Evolutionary conservation across 2,888 invertebrate species (phyloP).

Genomic region (Eupithecia centaureata): DNA sequence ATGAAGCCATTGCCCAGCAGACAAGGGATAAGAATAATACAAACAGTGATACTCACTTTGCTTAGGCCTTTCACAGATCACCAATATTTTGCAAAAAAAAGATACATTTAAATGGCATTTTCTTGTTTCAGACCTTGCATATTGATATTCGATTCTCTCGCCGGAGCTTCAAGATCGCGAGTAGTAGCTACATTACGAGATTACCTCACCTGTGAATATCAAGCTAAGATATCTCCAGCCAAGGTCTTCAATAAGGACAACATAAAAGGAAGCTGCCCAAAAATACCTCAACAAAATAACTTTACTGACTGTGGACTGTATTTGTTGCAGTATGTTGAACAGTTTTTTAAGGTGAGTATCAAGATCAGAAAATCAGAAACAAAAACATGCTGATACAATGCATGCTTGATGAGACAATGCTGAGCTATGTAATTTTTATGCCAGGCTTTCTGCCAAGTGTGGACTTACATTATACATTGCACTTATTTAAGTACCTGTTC

Average conservation of each 20-base stretch:
- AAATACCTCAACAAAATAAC: conserved; percentile 99
- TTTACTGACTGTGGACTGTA: conserved; percentile 98
- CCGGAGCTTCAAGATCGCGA: conserved; percentile 90
- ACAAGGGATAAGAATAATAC: not conserved
- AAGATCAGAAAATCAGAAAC: not conserved
- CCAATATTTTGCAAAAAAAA: not conserved
- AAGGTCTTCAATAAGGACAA: conserved; percentile 91
- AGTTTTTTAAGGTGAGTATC: conserved; percentile 91
- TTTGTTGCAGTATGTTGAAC: conserved; percentile 97
- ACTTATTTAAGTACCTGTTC: not conserved
- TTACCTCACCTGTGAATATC: conserved; percentile 94
- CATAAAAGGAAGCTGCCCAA: conserved; percentile 93
- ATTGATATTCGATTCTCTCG: conserved; percentile 97
- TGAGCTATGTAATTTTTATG: not conserved
- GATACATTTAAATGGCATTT: not conserved
- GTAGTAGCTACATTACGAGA: conserved; percentile 96
- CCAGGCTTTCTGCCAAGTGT: not conserved
- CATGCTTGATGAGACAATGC: not conserved
- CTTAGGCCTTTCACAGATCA: not conserved
- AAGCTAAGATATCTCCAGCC: conserved; percentile 87
- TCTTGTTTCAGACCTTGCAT: conserved; percentile 91
- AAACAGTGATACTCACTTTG: not conserved
- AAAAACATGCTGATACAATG: not conserved
- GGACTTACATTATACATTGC: too few relatives aligned
- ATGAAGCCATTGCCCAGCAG: not conserved